phyloP scores from a whole-genome alignment of 2,797 vertebrate species.

The Nannoperca obscura region DNA sequence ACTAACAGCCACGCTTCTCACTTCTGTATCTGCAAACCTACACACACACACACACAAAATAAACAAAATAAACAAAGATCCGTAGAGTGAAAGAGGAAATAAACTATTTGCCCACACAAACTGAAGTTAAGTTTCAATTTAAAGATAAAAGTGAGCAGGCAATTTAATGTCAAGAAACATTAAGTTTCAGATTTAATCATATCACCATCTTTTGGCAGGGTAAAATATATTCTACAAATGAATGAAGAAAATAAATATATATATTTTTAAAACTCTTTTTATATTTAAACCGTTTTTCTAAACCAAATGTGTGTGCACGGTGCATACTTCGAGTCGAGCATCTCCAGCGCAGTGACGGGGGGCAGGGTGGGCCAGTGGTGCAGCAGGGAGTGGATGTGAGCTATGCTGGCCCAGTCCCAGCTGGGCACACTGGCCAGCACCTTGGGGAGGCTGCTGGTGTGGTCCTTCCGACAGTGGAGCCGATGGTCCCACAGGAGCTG shows the following conservation, averaged over 20 bases:
- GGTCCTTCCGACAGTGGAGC: slow-evolving; percentile 86
- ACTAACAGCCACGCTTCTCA: slow-evolving; percentile 89
- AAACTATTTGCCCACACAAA: neutral
- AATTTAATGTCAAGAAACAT: neutral
- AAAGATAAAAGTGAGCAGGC: neutral
- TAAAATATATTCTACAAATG: neutral
- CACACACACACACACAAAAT: too few relatives aligned
- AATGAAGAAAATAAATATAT: too few relatives aligned
- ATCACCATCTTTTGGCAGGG: too few relatives aligned
- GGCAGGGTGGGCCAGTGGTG: slow-evolving; percentile 90
- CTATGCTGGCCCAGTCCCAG: slow-evolving; percentile 95
- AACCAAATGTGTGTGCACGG: neutral
- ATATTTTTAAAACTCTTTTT: neutral
- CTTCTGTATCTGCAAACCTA: slow-evolving; percentile 96
- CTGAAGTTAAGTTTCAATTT: neutral
- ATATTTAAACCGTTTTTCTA: neutral
- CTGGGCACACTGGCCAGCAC: slow-evolving; percentile 92
- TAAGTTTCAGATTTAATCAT: neutral
- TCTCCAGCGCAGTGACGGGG: slow-evolving; percentile 92
- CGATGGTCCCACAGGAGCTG: slow-evolving; percentile 95
- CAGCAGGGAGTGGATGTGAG: slow-evolving; percentile 92
- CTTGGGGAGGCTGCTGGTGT: slow-evolving; percentile 92
- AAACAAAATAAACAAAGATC: neutral
- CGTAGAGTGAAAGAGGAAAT: neutral
- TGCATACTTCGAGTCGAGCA: slow-evolving; percentile 93